These are phyloP conservation scores for Phalacrocorax aristotelis DNA, from an alignment of 2,113 vertebrate genomes.

Conservation along the genomic window DNA sequence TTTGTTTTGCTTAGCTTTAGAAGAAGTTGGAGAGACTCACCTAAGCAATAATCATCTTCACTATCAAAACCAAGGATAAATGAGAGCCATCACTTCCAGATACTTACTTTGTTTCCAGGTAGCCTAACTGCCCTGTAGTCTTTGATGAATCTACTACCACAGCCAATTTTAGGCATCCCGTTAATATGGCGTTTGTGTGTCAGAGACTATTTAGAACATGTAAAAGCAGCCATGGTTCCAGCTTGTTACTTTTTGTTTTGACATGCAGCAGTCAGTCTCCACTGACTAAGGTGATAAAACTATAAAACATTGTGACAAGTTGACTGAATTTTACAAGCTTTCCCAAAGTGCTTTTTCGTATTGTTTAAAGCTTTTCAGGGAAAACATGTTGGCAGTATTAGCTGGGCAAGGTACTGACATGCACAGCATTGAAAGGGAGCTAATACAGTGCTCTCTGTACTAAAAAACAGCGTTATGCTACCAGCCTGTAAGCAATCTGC, in stretches of 20 bases:
- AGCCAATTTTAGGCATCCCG: neutral
- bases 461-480: neutral
- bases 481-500: conserved; percentile 54
- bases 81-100: neutral
- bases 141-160: neutral
- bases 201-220: neutral
- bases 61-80: neutral
- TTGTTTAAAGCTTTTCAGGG: conserved; percentile 53
- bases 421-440: conserved; percentile 22
- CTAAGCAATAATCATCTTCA: neutral
- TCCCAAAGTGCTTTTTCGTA: conserved; percentile 47
- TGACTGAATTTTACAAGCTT: conserved; percentile 59
- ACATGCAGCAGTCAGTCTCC: neutral
- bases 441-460: conserved; percentile 18
- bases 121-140: neutral
- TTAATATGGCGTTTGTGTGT: neutral
- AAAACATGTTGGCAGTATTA: conserved; percentile 43
- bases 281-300: conserved; percentile 49
- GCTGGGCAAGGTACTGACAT: conserved; percentile 22
- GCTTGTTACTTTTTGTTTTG: neutral
- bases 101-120: neutral
- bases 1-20: neutral
- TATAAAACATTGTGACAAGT: conserved; percentile 38
- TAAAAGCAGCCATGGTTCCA: neutral
- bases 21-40: neutral